Base-by-base conservation (phyloP, 1,140 invertebrate genomes). In the Brachionus rotundiformis region DNA sequence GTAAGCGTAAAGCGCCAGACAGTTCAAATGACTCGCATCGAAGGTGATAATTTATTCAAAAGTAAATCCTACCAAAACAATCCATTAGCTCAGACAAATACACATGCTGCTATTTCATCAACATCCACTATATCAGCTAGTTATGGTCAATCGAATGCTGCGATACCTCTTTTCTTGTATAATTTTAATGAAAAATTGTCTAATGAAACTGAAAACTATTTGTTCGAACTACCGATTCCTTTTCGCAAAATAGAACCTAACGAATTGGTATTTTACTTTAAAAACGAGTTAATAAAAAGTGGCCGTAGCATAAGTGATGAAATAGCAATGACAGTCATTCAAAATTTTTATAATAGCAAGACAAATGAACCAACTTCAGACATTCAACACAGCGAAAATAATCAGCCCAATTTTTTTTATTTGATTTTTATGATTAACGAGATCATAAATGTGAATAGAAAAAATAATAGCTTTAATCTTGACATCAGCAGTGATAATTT, bases 141-240 rank as follows among this genome's bases (percentile, higher is more conserved):
- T n/a, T n/a, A 8, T 13, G 23, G 8, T 8, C 75, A n/a, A 61
- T 31, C 76, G 27, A 63, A 8, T 79, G 19, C 41, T 23, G 33
- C 47, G 25, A 47, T 79, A 2, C 68, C 68, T 13, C 47, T 79
- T 11, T 79, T 79, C 31, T 63, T 79, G n/a, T 36, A 59, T n/a
- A 25, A 59, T 79, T 79, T 59, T 8, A 79, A 79, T 16, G 76
- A 79, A 59, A 54, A 63, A 36, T 13, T 79, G 23, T 59, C 59
- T 11, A 79, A 39, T 31, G 47, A 79, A 79, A 63, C 59, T 23
- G 76, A 79, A 27, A 79, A 79, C 41, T 59, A 79, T 59, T 54
- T 79, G 36, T 79, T 79, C 11, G 76, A 79, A 31, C 19, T 79
- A 13, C 76, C 76, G 19, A 59, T 79, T 36, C n/a, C n/a, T 10